Evolutionary conservation across 2,888 invertebrate species (phyloP).

Genomic region (Agriopis aurantiaria): DNA sequence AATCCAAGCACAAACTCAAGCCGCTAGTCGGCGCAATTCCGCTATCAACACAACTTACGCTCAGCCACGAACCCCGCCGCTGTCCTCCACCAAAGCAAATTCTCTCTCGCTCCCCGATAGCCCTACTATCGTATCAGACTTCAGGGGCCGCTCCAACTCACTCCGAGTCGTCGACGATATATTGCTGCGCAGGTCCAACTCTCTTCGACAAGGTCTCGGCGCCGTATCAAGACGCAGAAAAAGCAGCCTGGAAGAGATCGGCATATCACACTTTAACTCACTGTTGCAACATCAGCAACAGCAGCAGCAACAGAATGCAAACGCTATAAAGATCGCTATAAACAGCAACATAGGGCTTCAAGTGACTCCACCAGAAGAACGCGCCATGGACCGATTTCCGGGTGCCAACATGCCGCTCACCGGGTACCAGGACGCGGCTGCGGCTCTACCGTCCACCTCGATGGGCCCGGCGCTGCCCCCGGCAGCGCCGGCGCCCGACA

Average conservation of each 20-base stretch:
- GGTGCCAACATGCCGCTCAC: slow-evolving; percentile 63
- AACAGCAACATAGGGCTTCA: slow-evolving; percentile 95
- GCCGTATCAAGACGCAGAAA: slow-evolving; percentile 90
- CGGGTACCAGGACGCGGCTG: slow-evolving; percentile 82
- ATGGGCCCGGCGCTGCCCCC: slow-evolving; percentile 69
- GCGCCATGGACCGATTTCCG: slow-evolving; percentile 80
- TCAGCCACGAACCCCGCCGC: slow-evolving; percentile 90
- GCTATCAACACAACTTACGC: slow-evolving; percentile 89
- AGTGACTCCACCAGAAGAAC: slow-evolving; percentile 90
- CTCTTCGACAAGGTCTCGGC: slow-evolving; percentile 92
- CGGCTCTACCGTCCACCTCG: slow-evolving; percentile 74
- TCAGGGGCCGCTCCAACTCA: slow-evolving; percentile 94
- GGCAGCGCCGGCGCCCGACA: slow-evolving; percentile 79
- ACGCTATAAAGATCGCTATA: slow-evolving; percentile 94
- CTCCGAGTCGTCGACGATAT: slow-evolving; percentile 95
- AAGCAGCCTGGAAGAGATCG: slow-evolving; percentile 94
- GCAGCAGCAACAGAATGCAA: slow-evolving; percentile 88
- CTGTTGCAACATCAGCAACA: slow-evolving; percentile 86
- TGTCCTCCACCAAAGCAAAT: slow-evolving; percentile 94
- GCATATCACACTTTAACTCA: slow-evolving; percentile 92
- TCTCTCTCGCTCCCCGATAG: slow-evolving; percentile 96
- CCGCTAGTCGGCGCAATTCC: slow-evolving; percentile 89
- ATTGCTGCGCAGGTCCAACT: slow-evolving; percentile 93
- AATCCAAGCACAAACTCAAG: slow-evolving; percentile 79
- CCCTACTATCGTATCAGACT: slow-evolving; percentile 92